Evolutionary conservation across 2,888 invertebrate species (phyloP).

Genomic region (Pristionchus arcanus): DNA sequence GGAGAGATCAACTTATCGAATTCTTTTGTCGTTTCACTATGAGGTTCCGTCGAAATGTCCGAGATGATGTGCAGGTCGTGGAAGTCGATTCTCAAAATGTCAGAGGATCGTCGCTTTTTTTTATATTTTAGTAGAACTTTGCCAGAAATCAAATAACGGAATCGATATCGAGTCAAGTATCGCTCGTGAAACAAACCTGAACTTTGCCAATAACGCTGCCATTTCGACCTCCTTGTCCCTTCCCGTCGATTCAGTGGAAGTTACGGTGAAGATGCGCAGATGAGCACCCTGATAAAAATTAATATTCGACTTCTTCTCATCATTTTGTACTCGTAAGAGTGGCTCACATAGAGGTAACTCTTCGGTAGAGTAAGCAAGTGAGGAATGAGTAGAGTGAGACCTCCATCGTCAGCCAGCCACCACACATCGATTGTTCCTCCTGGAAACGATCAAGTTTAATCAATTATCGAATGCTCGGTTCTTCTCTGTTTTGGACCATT

Average conservation of each 20-base stretch:
- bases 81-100: conserved; percentile 89
- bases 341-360: conserved; percentile 57
- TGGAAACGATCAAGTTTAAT: neutral
- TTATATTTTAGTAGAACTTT: neutral
- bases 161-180: neutral
- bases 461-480: neutral
- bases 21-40: conserved; percentile 51
- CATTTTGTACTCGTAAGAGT: neutral
- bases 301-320: neutral
- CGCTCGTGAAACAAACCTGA: conserved; percentile 79
- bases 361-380: conserved; percentile 58
- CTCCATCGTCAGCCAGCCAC: conserved; percentile 95
- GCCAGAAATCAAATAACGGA: neutral
- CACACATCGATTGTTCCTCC: conserved; percentile 87
- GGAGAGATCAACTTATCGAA: conserved; percentile 62
- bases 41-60: conserved; percentile 90
- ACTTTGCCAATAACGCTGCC: conserved; percentile 94
- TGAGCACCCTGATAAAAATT: conserved; percentile 52
- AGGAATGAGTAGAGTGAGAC: conserved; percentile 60
- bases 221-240: conserved; percentile 81
- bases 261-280: conserved; percentile 60
- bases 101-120: too few species aligned
- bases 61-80: conserved; percentile 92
- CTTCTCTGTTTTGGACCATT: too few species aligned
- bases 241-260: conserved; percentile 34